Evolutionary conservation across 2,888 invertebrate genomes (phyloP).

Genomic region (Andrena camellia): DNA sequence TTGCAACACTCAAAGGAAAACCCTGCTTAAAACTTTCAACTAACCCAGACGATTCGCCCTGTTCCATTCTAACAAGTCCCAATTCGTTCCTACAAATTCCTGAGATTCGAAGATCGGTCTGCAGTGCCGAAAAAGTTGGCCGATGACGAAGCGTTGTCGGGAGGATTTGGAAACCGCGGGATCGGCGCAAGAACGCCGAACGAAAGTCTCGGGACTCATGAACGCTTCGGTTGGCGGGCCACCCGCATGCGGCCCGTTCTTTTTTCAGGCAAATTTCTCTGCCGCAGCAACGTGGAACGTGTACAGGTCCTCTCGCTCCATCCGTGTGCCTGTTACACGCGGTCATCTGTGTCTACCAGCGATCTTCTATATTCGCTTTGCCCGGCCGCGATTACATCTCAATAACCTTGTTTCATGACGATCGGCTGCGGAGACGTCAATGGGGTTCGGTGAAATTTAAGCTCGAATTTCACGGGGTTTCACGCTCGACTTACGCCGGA

Average conservation of each 20-base stretch:
- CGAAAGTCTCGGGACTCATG: not conserved
- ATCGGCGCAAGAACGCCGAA: conserved; percentile 11
- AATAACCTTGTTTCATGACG: conserved; percentile 77
- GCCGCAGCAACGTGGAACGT: conserved; percentile 18
- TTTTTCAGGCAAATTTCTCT: conserved; percentile 38
- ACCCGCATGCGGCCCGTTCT: conserved; percentile 25
- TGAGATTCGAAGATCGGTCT: not conserved
- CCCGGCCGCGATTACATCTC: conserved; percentile 68
- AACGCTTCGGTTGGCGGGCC: conserved; percentile 15
- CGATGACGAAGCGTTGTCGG: conserved; percentile 5
- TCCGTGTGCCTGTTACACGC: conserved; percentile 26
- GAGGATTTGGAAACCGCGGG: conserved; percentile 10
- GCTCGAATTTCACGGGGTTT: conserved; percentile 75
- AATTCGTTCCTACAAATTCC: too few species aligned
- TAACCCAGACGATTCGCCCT: too few species aligned
- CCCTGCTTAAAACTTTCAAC: too few species aligned
- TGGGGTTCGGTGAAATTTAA: conserved; percentile 76
- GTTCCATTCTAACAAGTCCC: too few species aligned
- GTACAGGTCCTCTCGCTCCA: conserved; percentile 9
- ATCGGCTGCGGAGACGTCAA: conserved; percentile 57
- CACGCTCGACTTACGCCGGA: conserved; percentile 43
- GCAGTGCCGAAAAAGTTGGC: not conserved
- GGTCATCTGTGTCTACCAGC: conserved; percentile 48
- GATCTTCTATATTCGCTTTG: conserved; percentile 43
- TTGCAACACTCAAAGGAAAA: too few species aligned